Percentiles rank a stretch among this genome's conserved stretches.
phyloP scores from a whole-genome alignment of 2,888 invertebrate species.

The Drosophila meridiana region DNA sequence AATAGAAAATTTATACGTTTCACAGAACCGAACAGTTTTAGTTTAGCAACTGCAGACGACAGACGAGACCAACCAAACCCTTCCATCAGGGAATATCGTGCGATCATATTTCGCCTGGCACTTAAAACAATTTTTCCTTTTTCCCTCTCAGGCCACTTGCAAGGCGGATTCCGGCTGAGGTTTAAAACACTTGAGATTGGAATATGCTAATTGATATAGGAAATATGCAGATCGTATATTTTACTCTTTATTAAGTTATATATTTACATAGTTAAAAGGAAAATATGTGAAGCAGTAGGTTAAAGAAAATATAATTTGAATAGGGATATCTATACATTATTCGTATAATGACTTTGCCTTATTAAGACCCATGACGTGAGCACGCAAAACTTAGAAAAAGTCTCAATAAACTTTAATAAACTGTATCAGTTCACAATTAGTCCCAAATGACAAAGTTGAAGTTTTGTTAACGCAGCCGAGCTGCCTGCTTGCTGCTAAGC shows the following conservation, averaged over 20 bases:
- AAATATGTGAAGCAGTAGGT: background rate
- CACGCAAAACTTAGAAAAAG: background rate
- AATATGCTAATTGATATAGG: slow-evolving; percentile 5
- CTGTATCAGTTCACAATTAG: background rate
- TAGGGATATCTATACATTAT: background rate
- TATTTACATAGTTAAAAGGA: background rate
- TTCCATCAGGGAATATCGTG: slow-evolving; percentile 18
- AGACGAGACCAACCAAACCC: slow-evolving; percentile 10
- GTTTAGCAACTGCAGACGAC: slow-evolving; percentile 39
- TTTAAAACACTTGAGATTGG: slow-evolving; percentile 15
- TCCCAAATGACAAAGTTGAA: background rate
- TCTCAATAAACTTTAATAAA: slow-evolving; percentile 9
- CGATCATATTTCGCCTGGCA: slow-evolving; percentile 47
- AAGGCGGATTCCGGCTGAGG: slow-evolving; percentile 1
- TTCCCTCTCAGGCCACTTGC: slow-evolving; percentile 4
- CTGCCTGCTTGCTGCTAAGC: background rate
- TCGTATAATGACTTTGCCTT: background rate
- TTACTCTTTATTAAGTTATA: background rate
- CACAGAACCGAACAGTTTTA: slow-evolving; percentile 71
- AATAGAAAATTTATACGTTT: slow-evolving; percentile 81
- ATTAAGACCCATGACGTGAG: background rate
- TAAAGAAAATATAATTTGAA: background rate
- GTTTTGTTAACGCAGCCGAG: slow-evolving; percentile 2
- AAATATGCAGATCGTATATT: slow-evolving; percentile 1
- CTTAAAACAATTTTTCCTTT: slow-evolving; percentile 15